Percentiles rank a stretch among this genome's conserved stretches.
phyloP scores from a whole-genome alignment of 2,113 vertebrate species.

The Circaetus cinerascens region DNA sequence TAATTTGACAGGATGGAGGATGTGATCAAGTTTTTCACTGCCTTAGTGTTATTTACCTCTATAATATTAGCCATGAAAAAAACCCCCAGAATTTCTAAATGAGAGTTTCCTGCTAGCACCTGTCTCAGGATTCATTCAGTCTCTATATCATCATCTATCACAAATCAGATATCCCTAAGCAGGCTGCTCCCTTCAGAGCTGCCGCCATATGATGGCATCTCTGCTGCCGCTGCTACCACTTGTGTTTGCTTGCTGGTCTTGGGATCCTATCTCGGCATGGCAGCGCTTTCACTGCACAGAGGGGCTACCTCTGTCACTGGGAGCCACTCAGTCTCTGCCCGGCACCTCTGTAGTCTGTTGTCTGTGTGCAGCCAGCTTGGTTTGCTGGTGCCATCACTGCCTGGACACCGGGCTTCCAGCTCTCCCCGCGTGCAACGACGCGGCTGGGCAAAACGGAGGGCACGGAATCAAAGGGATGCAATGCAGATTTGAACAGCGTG shows the following conservation, averaged over 20 bases:
- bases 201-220: not conserved
- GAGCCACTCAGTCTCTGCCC: not conserved
- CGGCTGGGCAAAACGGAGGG: not conserved
- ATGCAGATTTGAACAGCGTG: not conserved
- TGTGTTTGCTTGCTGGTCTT: not conserved
- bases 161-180: not conserved
- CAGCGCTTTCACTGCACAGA: not conserved
- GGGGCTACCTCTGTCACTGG: not conserved
- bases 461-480: not conserved
- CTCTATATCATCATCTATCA: not conserved
- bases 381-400: too few species aligned
- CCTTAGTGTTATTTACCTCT: not conserved
- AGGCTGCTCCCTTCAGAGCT: not conserved
- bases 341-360: too few species aligned
- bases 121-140: not conserved
- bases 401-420: too few species aligned
- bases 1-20: not conserved
- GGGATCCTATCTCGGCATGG: rapidly evolving
- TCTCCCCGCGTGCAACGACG: rapidly evolving
- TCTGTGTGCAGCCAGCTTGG: not conserved
- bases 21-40: not conserved
- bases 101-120: not conserved
- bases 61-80: not conserved
- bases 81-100: not conserved
- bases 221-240: not conserved